Evolutionary conservation across 2,797 vertebrate genomes (phyloP).

Genomic region (Botia kubotai): DNA sequence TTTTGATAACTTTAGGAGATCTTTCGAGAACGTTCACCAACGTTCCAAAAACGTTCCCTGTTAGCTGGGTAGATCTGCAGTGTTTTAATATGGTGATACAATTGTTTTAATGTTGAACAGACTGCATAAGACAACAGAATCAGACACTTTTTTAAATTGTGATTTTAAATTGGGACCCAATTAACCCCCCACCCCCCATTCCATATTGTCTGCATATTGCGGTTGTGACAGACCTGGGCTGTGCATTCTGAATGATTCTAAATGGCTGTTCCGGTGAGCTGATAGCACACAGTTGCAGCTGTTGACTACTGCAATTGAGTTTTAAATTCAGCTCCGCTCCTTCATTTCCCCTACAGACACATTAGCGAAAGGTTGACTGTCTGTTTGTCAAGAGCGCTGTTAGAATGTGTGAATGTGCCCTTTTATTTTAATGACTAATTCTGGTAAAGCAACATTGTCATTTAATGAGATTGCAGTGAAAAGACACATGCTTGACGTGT

Average conservation of each 20-base stretch:
- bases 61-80: too few species aligned
- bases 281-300: background rate
- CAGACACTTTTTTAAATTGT: too few species aligned
- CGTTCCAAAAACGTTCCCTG: too few species aligned
- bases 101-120: too few species aligned
- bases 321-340: background rate
- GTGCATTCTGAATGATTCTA: background rate
- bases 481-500: background rate
- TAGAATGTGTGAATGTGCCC: background rate
- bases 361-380: background rate
- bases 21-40: background rate
- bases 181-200: too few species aligned
- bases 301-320: background rate
- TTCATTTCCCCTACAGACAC: background rate
- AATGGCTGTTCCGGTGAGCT: background rate
- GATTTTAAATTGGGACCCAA: too few species aligned
- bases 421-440: slow-evolving; percentile 17
- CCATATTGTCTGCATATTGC: background rate
- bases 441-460: slow-evolving; percentile 24
- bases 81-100: too few species aligned
- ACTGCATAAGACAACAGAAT: too few species aligned
- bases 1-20: too few species aligned
- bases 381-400: background rate
- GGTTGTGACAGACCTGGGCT: background rate
- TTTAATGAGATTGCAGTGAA: background rate